A percentile compares a stretch with the other conserved stretches of the same genome.
Conservation (phyloP, 1,140 invertebrate species). For the Hypothenemus hampei region DNA sequence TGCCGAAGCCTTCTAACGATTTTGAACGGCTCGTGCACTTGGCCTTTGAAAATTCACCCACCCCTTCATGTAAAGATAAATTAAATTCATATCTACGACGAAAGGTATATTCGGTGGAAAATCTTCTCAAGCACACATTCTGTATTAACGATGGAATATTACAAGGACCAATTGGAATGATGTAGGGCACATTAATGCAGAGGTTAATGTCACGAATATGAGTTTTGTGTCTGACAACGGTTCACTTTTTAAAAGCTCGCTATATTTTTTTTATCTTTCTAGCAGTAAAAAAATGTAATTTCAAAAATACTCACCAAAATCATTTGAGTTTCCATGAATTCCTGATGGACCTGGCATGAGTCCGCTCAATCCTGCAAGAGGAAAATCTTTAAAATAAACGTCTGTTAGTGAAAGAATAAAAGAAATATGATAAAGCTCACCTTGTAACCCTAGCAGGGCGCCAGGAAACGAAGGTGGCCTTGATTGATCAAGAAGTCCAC, state of each 20-base stretch:
- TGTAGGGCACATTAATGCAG: too few relatives aligned
- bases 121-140: too few relatives aligned
- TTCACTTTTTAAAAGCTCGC: too few relatives aligned
- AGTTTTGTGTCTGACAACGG: too few relatives aligned
- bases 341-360: slow-evolving; percentile 78
- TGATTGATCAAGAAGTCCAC: slow-evolving; percentile 60
- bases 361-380: slow-evolving; percentile 51
- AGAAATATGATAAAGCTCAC: slow-evolving; percentile 42
- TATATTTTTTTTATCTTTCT: too few relatives aligned
- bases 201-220: too few relatives aligned
- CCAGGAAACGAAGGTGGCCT: slow-evolving; percentile 64
- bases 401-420: neutral
- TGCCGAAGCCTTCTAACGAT: slow-evolving; percentile 23
- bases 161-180: too few relatives aligned
- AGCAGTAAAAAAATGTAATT: too few relatives aligned
- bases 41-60: slow-evolving; percentile 19
- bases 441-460: slow-evolving; percentile 66
- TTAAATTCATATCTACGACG: slow-evolving; percentile 17
- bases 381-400: too few relatives aligned
- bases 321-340: slow-evolving; percentile 66
- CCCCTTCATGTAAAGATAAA: slow-evolving; percentile 13
- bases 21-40: slow-evolving; percentile 24
- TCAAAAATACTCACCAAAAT: slow-evolving; percentile 79
- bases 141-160: too few relatives aligned
- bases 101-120: neutral